Evolutionary conservation across 2,113 vertebrate species (phyloP).

Genomic region (Strix aluco): DNA sequence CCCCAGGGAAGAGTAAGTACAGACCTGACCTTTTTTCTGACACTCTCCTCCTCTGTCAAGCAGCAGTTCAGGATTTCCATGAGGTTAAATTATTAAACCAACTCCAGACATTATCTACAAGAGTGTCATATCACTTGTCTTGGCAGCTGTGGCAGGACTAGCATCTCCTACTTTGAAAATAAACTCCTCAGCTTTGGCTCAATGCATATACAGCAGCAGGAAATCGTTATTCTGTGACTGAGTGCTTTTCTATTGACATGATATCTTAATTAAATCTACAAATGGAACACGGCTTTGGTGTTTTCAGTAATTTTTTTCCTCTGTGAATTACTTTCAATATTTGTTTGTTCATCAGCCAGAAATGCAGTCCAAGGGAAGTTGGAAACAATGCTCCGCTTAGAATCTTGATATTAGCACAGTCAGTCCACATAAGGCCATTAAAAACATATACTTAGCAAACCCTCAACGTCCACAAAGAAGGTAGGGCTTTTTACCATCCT

Average conservation of each 20-base stretch:
- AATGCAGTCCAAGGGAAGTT: not conserved
- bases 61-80: not conserved
- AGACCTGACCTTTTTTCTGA: not conserved
- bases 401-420: not conserved
- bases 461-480: not conserved
- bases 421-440: not conserved
- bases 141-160: constrained; percentile 49
- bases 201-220: constrained; percentile 40
- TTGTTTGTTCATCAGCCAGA: constrained; percentile 15
- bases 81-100: constrained; percentile 56
- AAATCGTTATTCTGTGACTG: constrained; percentile 57
- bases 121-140: constrained; percentile 50
- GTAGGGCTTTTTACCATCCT: not conserved
- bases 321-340: constrained; percentile 12
- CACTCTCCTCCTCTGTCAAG: not conserved
- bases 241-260: constrained; percentile 57
- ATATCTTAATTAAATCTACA: constrained; percentile 53
- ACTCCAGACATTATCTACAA: constrained; percentile 38
- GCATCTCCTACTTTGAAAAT: constrained; percentile 60
- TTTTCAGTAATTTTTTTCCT: constrained; percentile 3
- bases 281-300: not conserved
- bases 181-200: constrained; percentile 50
- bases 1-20: not conserved
- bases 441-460: not conserved
- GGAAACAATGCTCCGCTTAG: not conserved